These are phyloP conservation scores for Pristionchus exspectatus DNA, from an alignment of 2,888 invertebrate genomes.

Conservation along the genomic window DNA sequence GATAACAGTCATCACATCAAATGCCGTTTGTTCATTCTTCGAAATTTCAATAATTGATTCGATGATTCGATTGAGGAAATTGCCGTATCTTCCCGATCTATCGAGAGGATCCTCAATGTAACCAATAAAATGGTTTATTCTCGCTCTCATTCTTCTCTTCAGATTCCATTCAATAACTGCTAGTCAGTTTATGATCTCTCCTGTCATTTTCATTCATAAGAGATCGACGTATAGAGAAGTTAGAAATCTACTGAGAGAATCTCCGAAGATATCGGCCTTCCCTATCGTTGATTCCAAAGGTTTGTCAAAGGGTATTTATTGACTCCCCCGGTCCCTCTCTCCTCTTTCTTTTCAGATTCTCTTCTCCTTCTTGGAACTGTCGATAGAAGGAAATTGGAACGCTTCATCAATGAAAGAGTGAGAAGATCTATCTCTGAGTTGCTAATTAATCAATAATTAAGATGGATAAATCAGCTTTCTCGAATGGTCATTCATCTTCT, in stretches of 20 bases:
- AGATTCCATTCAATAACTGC: slow-evolving; percentile 6
- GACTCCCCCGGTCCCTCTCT: neutral
- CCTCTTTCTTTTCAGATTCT: neutral
- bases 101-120: slow-evolving; percentile 53
- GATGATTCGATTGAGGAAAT: slow-evolving; percentile 94
- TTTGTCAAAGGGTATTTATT: neutral
- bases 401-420: neutral
- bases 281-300: slow-evolving; percentile 40
- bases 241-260: neutral
- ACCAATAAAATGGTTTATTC: neutral
- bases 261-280: neutral
- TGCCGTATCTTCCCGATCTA: slow-evolving; percentile 95
- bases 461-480: neutral
- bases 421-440: neutral
- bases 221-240: neutral
- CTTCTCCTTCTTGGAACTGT: neutral
- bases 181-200: neutral
- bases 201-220: neutral
- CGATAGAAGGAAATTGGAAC: neutral
- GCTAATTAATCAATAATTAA: neutral
- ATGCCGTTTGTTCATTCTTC: slow-evolving; percentile 92
- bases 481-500: no score
- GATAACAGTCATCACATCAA: slow-evolving; percentile 93
- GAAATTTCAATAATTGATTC: slow-evolving; percentile 98
- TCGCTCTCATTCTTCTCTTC: neutral